A percentile compares a stretch with the other conserved stretches of the same genome.
Evolutionary conservation across 2,888 invertebrate genomes (phyloP).

Genomic region (Clepsis dumicolana): DNA sequence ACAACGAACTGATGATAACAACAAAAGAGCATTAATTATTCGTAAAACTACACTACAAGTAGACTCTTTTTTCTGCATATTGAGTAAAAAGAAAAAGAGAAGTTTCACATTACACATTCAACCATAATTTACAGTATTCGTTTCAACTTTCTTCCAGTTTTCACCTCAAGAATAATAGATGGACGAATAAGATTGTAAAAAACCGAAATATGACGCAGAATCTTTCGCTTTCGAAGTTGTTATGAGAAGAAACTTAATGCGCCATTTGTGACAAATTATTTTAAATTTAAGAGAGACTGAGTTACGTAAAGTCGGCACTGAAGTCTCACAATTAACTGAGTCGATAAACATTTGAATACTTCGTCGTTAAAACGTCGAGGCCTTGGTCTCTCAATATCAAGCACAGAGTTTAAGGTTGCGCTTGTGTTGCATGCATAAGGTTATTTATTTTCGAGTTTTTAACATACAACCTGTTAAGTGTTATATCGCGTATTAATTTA

Average conservation of each 20-base stretch:
- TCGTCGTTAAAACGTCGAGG: background rate
- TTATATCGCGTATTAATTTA: too few relatives aligned
- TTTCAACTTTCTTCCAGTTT: too few relatives aligned
- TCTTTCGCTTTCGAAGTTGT: too few relatives aligned
- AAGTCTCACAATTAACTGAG: background rate
- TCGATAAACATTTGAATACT: background rate
- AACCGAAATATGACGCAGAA: too few relatives aligned
- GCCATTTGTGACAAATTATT: background rate
- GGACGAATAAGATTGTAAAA: too few relatives aligned
- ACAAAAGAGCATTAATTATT: slow-evolving; percentile 45
- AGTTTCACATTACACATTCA: too few relatives aligned
- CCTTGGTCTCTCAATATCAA: background rate
- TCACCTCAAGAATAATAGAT: too few relatives aligned
- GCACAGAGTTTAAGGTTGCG: background rate
- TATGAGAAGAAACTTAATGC: background rate
- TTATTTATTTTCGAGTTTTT: too few relatives aligned
- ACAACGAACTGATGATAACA: slow-evolving; percentile 54
- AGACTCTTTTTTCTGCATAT: background rate
- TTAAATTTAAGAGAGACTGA: background rate
- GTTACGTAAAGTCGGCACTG: background rate
- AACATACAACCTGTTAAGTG: too few relatives aligned
- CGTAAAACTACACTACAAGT: background rate
- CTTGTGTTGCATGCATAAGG: background rate
- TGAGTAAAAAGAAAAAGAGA: background rate
- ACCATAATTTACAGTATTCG: too few relatives aligned